Evolutionary conservation across 1,140 invertebrate species (phyloP).

Genomic region (Anadara kagoshimensis): DNA sequence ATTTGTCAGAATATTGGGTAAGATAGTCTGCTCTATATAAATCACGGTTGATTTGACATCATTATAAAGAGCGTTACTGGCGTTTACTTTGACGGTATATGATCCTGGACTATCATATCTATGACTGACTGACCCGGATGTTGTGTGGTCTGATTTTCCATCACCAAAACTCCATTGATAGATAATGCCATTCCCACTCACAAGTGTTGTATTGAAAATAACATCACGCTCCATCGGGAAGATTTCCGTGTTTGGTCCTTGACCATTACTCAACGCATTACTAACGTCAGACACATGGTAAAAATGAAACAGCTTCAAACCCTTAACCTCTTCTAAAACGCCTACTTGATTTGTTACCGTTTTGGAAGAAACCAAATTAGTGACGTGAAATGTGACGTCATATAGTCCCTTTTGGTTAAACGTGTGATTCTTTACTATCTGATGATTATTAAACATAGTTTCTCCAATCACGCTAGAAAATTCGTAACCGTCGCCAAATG

Average conservation of each 20-base stretch:
- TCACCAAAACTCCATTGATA: conserved; percentile 49
- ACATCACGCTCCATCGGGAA: conserved; percentile 49
- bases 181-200: conserved; percentile 46
- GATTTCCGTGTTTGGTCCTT: conserved; percentile 31
- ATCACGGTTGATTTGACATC: conserved; percentile 18
- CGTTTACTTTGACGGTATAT: conserved; percentile 43
- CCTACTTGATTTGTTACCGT: conserved; percentile 8
- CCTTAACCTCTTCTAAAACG: conserved; percentile 49
- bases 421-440: conserved; percentile 12
- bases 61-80: conserved; percentile 47
- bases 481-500: conserved; percentile 30
- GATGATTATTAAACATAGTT: conserved; percentile 18
- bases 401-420: conserved; percentile 42
- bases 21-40: conserved; percentile 43
- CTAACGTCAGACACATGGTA: conserved; percentile 44
- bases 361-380: conserved; percentile 36
- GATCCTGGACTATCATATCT: conserved; percentile 26
- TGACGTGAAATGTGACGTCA: conserved; percentile 22
- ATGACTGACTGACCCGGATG: conserved; percentile 19
- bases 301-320: conserved; percentile 29
- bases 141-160: conserved; percentile 8
- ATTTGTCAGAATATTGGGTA: conserved; percentile 45
- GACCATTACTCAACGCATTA: conserved; percentile 35
- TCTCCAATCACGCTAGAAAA: conserved; percentile 16
- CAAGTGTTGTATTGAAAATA: conserved; percentile 34